Base-by-base conservation (phyloP, 2,888 invertebrate species). In the Pollenia griseotomentosa region DNA sequence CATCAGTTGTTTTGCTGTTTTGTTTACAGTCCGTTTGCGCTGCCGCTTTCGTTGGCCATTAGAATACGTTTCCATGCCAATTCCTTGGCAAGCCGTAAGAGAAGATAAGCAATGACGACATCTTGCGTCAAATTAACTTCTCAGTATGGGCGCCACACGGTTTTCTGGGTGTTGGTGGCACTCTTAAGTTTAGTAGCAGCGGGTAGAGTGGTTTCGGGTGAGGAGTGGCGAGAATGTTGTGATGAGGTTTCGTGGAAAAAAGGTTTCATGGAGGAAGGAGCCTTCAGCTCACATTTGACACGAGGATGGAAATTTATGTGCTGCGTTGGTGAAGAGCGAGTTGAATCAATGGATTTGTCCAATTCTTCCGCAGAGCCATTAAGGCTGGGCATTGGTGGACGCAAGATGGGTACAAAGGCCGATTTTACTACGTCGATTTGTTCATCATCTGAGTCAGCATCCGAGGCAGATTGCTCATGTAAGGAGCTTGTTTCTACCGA, bases 351-450 rank as follows among this genome's bases (percentile, higher is more conserved):
- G 57, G 92, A 91, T 79, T 92, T 92, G 65, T 93, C 91, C 77
- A 92, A 88, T 59, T 93, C 92, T 7, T 91, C 90, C 42, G 63
- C 82, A 78, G 71, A 89, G 55, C 82, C 89, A 94, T 93, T 90
- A 94, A 94, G 79, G 85, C 86, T 87, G 81, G 88, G 86, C 48
- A 94, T 94, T 90, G 94, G 94, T 9, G 92, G 92, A n/a, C 91
- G 88, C 19, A 92, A 94, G 75, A 96, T 95, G 33, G 96, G 96
- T 70, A 96, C 95, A 92, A 96, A 96, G 2, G 96, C 96, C 0
- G 96, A 96, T 90, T 96, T 96, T 0, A 96, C 96, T 40, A 96
- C 96, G 90, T 96, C 96, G 89, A 96, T 96, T 81, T 95, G 95
- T 90, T 96, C 96, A 84, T 96, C 96, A 66, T 96, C 96, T 0